These are phyloP conservation scores for Gymnodraco acuticeps DNA, from an alignment of 2,797 vertebrate species.

Conservation along the genomic window DNA sequence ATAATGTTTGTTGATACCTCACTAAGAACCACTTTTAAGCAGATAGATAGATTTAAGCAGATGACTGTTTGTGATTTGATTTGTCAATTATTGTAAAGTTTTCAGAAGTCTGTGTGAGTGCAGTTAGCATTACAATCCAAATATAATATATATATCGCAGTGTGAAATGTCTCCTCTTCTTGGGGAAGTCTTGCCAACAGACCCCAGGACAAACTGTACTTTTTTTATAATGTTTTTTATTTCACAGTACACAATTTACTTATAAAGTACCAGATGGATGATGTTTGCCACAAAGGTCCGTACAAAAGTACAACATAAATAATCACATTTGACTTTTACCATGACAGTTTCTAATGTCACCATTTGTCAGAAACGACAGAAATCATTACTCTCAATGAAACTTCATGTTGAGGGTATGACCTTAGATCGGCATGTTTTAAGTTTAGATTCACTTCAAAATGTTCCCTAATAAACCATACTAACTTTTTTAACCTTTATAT, in stretches of 20 bases:
- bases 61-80: slow-evolving; percentile 17
- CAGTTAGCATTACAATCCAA: slow-evolving; percentile 3
- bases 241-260: slow-evolving; percentile 1
- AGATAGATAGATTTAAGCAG: no score
- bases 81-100: background rate
- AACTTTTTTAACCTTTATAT: background rate
- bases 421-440: background rate
- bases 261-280: background rate
- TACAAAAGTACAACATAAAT: background rate
- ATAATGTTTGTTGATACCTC: slow-evolving; percentile 6
- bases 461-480: background rate
- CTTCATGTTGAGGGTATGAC: background rate
- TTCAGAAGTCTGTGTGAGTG: slow-evolving; percentile 1
- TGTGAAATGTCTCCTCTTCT: slow-evolving; percentile 34
- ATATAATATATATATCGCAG: slow-evolving; percentile 3
- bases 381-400: background rate
- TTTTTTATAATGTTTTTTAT: slow-evolving; percentile 1
- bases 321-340: background rate
- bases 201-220: slow-evolving; percentile 5
- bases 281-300: background rate
- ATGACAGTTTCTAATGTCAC: background rate
- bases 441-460: background rate
- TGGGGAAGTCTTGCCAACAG: slow-evolving; percentile 11
- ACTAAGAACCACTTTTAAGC: slow-evolving; percentile 4
- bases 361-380: background rate